A percentile compares a stretch with the other conserved stretches of the same genome.
Evolutionary conservation across 2,797 vertebrate genomes (phyloP).

Genomic region (Tokudaia tokunoshimensis): DNA sequence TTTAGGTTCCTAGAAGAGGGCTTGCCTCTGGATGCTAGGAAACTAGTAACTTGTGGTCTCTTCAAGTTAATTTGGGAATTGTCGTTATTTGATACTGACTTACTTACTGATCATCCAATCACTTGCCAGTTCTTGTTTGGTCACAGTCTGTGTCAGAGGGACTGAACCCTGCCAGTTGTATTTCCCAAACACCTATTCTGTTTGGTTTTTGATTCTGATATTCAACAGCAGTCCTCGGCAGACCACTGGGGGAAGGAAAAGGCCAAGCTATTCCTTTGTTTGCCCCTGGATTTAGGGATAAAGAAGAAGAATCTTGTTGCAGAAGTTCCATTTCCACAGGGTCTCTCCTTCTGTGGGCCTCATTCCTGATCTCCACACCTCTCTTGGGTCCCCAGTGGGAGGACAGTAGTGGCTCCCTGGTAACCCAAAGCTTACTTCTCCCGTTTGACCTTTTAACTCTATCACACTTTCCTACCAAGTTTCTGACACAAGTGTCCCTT

Average conservation of each 20-base stretch:
- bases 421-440: background rate
- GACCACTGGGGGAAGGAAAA: background rate
- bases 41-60: background rate
- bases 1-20: background rate
- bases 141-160: background rate
- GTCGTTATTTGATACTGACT: background rate
- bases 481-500: background rate
- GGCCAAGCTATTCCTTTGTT: background rate
- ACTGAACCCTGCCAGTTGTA: background rate
- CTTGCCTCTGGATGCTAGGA: background rate
- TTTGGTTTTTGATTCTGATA: constrained; percentile 18
- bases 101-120: background rate
- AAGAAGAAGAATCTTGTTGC: background rate
- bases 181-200: background rate
- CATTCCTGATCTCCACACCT: background rate
- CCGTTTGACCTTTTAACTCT: background rate
- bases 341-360: background rate
- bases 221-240: background rate
- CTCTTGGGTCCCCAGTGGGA: background rate
- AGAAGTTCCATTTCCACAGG: background rate
- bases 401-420: background rate
- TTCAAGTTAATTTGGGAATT: background rate
- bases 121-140: background rate
- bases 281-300: background rate
- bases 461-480: background rate